Evolutionary conservation across 1,140 invertebrate species (phyloP), one percentile per base, ranked within the genome.

Genomic region (Lamellibrachia luymesi): DNA sequence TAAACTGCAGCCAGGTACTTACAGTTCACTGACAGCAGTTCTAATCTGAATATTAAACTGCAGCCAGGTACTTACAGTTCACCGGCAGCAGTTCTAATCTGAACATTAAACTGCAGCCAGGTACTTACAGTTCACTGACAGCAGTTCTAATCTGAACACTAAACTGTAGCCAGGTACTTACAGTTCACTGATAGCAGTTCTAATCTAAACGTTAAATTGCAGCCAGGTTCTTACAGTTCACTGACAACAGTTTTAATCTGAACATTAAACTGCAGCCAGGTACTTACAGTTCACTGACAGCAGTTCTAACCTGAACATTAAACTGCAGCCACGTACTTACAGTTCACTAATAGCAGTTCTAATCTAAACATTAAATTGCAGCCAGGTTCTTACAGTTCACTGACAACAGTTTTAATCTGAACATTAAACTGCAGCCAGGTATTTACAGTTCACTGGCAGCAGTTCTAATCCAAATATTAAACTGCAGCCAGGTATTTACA

Each of bases 361-460:
- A 80, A 80, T 80, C 2, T 80, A 2, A 17, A 8, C 1, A 80
- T 22, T 22, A 80, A 80, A 10, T 1, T 38, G 38, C 38, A 38
- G 38, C 38, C 38, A 38, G 38, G 38, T 38, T 0, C 38, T 38
- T 38, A 38, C 38, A 38, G 38, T 38, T 38, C 38, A 38, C 38
- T 0, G 52, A 1, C 38, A 38, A 1, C 38, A 38, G 38, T 38
- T 38, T 1, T 38, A 38, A 38, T 38, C 38, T 38, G 5, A 56
- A 92, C 51, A 92, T 92, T n/a, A 51, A 92, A 56, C 51, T 92
- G 2, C 50, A 52, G 27, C 92, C 92, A n/a, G 92, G 92, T 92
- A 92, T 5, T 38, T 38, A 38, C 38, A 38, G 38, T 0, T 38
- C 38, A 38, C 38, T 38, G 38, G 1, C 38, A 1, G 38, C 38